A percentile compares a stretch with the other conserved stretches of the same genome.
phyloP scores from a whole-genome alignment of 2,113 vertebrate species.

The Orientallactaga bullata region DNA sequence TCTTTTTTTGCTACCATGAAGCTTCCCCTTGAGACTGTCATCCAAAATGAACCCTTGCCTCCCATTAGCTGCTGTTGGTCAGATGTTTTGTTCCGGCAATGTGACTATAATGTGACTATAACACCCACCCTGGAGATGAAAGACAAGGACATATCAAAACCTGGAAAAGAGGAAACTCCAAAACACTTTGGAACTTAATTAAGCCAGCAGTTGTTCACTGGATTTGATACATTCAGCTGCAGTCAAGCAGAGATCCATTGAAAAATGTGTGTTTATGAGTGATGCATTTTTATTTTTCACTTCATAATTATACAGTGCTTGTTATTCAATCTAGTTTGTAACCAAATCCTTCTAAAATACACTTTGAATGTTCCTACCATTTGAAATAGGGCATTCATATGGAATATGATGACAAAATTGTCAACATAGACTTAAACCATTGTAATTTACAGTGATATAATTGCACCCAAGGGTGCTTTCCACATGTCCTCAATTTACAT shows the following conservation, averaged over 20 bases:
- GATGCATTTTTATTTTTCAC: constrained; percentile 1
- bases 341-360: constrained; percentile 22
- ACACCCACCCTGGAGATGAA: neutral
- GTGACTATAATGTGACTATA: no score
- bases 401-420: neutral
- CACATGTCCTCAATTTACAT: neutral
- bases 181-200: neutral
- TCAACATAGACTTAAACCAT: neutral
- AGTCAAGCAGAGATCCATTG: neutral
- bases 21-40: no score
- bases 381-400: constrained; percentile 5
- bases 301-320: constrained; percentile 28
- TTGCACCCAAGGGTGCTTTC: neutral
- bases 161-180: neutral
- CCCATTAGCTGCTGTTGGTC: no score
- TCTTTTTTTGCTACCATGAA: no score
- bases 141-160: neutral
- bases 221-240: neutral
- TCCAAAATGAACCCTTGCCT: no score
- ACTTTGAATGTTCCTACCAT: constrained; percentile 4
- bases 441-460: neutral
- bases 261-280: neutral
- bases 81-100: no score
- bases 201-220: neutral
- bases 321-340: neutral